Base-by-base conservation (phyloP, 2,797 vertebrate genomes). In the Micromesistius poutassou region DNA sequence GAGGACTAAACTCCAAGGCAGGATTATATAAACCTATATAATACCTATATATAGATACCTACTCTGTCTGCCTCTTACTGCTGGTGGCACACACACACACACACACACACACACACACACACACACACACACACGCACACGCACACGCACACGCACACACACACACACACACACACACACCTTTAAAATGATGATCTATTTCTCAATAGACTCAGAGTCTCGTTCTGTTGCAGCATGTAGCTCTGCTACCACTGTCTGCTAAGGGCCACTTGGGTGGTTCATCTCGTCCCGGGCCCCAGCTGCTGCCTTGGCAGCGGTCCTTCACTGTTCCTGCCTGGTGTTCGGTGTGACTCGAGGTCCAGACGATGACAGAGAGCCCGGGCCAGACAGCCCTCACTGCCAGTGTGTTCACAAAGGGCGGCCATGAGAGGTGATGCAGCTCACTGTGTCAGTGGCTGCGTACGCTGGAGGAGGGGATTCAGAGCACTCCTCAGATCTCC, bases 391-490 rank as follows among this genome's bases (percentile, higher is more conserved):
- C 84, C 71, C 76, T 75, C n/a, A 19, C 84, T 70, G 77, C 80
- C 84, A 78, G 79, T 87, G 88, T 88, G 86, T 90, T 90, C 89
- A 89, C 80, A n/a, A 25, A n/a, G 22, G 46, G 16, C 5, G 16
- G 50, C 7, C n/a, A 25, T 2, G 8, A n/a, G n/a, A 62, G 50
- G 5, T 5, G 50, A 12, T 62, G 50, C 50, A 62, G 50, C 78
- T 78, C 78, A 80, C 77, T 73, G 80, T 80, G 74, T 19, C 4
- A 22, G 46, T 2, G 22, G 81, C 84, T 81, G 68, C 66, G 30
- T 31, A 14, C 70, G 78, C 76, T 82, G 73, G 74, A 77, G 30
- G 36, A 74, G 72, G 36, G 42, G 71, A 73, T 82, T 50, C 81
- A 72, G 30, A 33, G 31, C 22, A 33, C 71, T n/a, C 74, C 82